phyloP scores from a whole-genome alignment of 2,888 invertebrate species.

The Noctua janthe region DNA sequence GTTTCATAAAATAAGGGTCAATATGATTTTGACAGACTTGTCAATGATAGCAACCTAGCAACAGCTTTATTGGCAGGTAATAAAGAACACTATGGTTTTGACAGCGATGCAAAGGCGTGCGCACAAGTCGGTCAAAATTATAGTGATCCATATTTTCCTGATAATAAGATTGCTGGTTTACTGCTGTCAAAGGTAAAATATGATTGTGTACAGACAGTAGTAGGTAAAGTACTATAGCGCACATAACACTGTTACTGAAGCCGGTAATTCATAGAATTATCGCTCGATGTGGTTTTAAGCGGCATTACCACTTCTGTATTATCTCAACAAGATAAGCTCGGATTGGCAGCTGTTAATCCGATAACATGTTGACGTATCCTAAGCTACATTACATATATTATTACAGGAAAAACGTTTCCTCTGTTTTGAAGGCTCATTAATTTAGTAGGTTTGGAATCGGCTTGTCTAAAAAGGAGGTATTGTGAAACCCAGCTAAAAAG shows the following conservation, averaged over 20 bases:
- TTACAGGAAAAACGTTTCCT: constrained; percentile 29
- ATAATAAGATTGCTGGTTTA: neutral
- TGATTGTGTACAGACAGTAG: neutral
- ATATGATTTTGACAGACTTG: too few relatives aligned
- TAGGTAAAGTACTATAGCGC: neutral
- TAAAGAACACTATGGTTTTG: too few relatives aligned
- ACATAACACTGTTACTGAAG: neutral
- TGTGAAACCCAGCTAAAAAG: constrained; percentile 9
- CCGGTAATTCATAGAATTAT: constrained; percentile 44
- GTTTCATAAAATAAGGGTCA: too few relatives aligned
- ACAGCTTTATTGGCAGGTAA: too few relatives aligned
- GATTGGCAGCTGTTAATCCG: constrained; percentile 54
- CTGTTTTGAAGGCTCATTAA: constrained; percentile 43
- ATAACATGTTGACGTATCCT: constrained; percentile 59
- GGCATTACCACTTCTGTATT: constrained; percentile 50
- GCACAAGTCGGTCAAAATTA: neutral
- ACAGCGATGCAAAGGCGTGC: too few relatives aligned
- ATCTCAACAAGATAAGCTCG: constrained; percentile 51
- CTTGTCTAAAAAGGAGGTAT: neutral
- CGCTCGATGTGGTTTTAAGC: constrained; percentile 46
- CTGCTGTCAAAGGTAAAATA: neutral
- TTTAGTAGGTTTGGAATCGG: neutral
- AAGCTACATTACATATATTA: constrained; percentile 34
- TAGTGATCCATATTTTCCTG: neutral
- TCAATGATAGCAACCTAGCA: too few relatives aligned